Percentiles rank a stretch among this genome's conserved stretches.
Conservation (phyloP, 2,797 vertebrate species). For the Kryptopterus vitreolus region DNA sequence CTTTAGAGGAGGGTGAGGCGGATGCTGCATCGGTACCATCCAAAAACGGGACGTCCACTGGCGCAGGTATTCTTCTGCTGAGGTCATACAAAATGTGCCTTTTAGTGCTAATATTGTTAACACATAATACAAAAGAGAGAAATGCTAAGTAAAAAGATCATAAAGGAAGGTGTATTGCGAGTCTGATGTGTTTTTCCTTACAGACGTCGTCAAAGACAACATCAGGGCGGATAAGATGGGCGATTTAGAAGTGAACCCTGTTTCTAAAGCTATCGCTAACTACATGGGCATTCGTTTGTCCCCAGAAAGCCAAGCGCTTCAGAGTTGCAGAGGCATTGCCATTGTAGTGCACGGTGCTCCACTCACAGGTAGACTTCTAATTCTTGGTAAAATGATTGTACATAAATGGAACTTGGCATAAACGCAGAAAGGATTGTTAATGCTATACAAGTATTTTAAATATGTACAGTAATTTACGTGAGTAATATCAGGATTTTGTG, state of each 20-base stretch:
- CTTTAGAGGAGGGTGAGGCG: constrained; percentile 28
- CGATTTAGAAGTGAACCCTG: constrained; percentile 70
- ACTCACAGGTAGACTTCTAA: constrained; percentile 72
- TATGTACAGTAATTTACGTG: not conserved
- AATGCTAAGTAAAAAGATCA: not conserved
- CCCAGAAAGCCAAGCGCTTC: constrained; percentile 64
- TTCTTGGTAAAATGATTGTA: not conserved
- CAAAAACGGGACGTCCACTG: constrained; percentile 19
- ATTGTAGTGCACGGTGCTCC: constrained; percentile 85
- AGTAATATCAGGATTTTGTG: not conserved
- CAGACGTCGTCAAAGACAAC: constrained; percentile 49
- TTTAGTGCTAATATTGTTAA: not conserved
- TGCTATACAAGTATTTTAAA: not conserved
- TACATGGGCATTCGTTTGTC: constrained; percentile 74
- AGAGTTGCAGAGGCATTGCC: constrained; percentile 74
- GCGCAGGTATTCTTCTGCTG: constrained; percentile 11
- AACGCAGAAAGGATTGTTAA: not conserved
- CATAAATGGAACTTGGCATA: not conserved
- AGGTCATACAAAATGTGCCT: not conserved
- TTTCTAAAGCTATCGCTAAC: constrained; percentile 74
- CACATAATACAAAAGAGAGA: not conserved
- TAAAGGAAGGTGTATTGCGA: not conserved
- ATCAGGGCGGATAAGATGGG: constrained; percentile 54
- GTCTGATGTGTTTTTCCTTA: not conserved
- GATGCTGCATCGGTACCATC: constrained; percentile 22